phyloP scores from a whole-genome alignment of 53 echinoderm and acorn worm genomes.

The Astropecten irregularis region DNA sequence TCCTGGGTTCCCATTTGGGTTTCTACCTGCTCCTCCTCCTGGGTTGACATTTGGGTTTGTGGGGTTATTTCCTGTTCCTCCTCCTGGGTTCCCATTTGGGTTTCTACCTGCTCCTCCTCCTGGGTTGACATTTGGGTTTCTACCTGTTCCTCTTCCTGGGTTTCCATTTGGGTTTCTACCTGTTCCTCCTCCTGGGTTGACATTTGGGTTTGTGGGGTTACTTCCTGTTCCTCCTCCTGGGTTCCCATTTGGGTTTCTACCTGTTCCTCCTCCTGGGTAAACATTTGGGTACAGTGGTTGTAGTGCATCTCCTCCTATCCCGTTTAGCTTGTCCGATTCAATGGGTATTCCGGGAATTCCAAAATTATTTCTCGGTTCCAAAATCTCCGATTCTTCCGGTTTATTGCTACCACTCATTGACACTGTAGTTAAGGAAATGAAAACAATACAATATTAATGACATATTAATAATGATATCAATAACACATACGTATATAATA shows the following conservation, averaged over 20 bases:
- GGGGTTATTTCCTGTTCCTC: background rate
- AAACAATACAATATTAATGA: no score
- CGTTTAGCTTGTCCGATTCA: background rate
- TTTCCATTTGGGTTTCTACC: constrained; percentile 5
- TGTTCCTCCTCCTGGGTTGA: background rate
- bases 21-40: background rate
- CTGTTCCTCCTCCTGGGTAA: background rate
- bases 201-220: background rate
- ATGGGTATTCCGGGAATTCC: background rate
- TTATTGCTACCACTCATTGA: background rate
- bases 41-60: background rate
- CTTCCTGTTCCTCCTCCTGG: background rate
- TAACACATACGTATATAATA: no score
- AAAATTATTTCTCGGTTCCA: no score
- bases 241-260: background rate
- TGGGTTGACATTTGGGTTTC: background rate
- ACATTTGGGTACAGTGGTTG: background rate
- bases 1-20: background rate
- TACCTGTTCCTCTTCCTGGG: no score
- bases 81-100: constrained; percentile 10
- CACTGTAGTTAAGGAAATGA: no score
- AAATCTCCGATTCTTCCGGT: no score
- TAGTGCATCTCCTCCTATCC: background rate
- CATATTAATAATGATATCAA: no score
- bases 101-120: background rate